Percentiles rank a stretch among this genome's conserved stretches.
phyloP scores from a whole-genome alignment of 2,888 invertebrate genomes.

The Stenichneumon culpator region DNA sequence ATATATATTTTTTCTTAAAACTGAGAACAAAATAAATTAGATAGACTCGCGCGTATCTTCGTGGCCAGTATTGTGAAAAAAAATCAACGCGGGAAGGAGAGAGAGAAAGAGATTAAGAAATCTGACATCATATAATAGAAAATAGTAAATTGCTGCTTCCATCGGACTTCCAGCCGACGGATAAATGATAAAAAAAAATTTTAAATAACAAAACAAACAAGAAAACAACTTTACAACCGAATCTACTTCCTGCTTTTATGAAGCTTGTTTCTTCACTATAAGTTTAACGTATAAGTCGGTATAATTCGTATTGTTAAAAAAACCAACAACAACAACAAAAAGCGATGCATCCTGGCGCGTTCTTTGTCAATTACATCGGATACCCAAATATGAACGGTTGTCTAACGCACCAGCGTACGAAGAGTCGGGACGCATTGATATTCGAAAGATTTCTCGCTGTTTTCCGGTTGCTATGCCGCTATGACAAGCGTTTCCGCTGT shows the following conservation, averaged over 20 bases:
- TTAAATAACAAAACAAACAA: slow-evolving; percentile 36
- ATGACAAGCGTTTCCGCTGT: background rate
- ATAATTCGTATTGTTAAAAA: slow-evolving; percentile 39
- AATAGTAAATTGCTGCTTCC: slow-evolving; percentile 32
- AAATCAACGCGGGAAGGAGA: slow-evolving; percentile 9
- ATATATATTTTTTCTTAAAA: slow-evolving; percentile 63
- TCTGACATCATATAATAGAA: slow-evolving; percentile 19
- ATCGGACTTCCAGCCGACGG: slow-evolving; percentile 26
- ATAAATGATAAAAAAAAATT: slow-evolving; percentile 41
- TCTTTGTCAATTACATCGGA: slow-evolving; percentile 63
- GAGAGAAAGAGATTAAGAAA: slow-evolving; percentile 34
- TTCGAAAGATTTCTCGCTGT: slow-evolving; percentile 15
- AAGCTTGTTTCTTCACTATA: slow-evolving; percentile 54
- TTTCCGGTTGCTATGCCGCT: background rate
- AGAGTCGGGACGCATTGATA: slow-evolving; percentile 4
- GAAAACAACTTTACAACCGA: slow-evolving; percentile 67
- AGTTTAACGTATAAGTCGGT: slow-evolving; percentile 45
- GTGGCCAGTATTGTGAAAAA: background rate
- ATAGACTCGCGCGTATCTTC: slow-evolving; percentile 41
- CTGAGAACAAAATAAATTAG: slow-evolving; percentile 34
- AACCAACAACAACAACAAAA: background rate
- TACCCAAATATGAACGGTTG: slow-evolving; percentile 16
- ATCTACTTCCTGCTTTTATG: slow-evolving; percentile 68
- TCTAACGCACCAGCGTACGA: slow-evolving; percentile 37
- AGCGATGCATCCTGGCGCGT: slow-evolving; percentile 46